Percentiles rank a stretch among this genome's conserved stretches.
Conservation (phyloP, 2,113 vertebrate species). For the Nipponia nippon region DNA sequence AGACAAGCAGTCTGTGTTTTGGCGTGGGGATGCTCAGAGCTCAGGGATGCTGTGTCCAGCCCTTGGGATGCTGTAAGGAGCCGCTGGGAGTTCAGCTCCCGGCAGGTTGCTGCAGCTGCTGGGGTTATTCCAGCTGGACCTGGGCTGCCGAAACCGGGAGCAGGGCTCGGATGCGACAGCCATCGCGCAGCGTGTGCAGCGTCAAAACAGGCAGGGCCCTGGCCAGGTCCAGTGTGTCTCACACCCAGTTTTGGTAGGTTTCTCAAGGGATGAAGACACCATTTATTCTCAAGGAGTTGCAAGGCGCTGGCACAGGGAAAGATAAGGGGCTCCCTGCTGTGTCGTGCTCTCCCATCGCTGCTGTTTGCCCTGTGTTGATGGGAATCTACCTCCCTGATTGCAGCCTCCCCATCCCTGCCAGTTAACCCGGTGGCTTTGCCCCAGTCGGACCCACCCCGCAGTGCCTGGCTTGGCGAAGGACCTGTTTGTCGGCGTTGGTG, state of each 20-base stretch:
- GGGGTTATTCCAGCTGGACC: not conserved
- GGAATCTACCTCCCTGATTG: not conserved
- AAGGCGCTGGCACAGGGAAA: not conserved
- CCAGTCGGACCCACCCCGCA: not conserved
- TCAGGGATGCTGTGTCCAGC: not conserved
- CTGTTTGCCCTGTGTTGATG: not conserved
- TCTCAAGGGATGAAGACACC: not conserved
- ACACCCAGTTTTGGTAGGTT: not conserved
- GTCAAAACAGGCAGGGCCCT: not conserved
- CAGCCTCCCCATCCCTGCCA: not conserved
- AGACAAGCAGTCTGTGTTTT: not conserved
- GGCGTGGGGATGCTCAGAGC: not conserved
- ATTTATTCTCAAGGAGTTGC: not conserved
- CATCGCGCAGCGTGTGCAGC: not conserved
- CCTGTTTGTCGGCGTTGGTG: not conserved
- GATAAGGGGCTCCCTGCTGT: not conserved
- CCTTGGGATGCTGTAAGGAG: not conserved
- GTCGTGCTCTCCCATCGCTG: rapidly evolving
- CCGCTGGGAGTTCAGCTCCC: not conserved
- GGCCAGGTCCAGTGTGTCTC: not conserved
- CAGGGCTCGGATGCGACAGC: not conserved
- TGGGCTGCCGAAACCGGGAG: constrained; percentile 28
- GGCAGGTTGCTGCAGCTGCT: not conserved
- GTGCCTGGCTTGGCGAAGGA: not conserved
- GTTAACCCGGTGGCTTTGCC: not conserved